A percentile compares a stretch with the other conserved stretches of the same genome.
These are phyloP conservation scores for Emydoidea blandingii DNA, from an alignment of 2,797 vertebrate genomes.

Conservation along the genomic window DNA sequence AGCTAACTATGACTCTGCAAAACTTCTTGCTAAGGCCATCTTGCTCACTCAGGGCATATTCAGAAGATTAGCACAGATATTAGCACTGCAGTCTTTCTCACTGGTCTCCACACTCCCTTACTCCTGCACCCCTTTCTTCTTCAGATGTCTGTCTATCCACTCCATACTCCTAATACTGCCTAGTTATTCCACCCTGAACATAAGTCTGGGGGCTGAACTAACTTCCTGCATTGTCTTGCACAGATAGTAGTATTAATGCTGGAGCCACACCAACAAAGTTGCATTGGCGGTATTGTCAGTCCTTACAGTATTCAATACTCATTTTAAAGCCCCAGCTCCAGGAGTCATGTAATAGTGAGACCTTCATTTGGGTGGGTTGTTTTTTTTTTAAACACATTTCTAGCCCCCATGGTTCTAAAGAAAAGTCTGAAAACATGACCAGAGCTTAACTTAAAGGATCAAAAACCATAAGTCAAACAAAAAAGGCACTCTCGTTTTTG, in stretches of 20 bases:
- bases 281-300: background rate
- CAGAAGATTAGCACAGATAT: background rate
- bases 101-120: background rate
- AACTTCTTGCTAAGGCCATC: background rate
- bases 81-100: background rate
- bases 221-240: background rate
- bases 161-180: background rate
- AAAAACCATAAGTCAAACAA: background rate
- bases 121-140: background rate
- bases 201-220: background rate
- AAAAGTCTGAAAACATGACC: background rate
- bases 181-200: background rate
- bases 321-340: background rate
- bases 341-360: background rate
- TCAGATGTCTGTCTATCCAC: background rate
- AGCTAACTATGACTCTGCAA: background rate
- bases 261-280: background rate
- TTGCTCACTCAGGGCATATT: background rate
- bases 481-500: background rate
- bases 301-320: background rate
- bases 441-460: background rate
- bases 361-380: background rate
- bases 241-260: background rate
- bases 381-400: background rate
- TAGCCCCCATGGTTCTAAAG: background rate